Conservation (phyloP, 1,140 invertebrate species). For the Melanaphis sacchari region DNA sequence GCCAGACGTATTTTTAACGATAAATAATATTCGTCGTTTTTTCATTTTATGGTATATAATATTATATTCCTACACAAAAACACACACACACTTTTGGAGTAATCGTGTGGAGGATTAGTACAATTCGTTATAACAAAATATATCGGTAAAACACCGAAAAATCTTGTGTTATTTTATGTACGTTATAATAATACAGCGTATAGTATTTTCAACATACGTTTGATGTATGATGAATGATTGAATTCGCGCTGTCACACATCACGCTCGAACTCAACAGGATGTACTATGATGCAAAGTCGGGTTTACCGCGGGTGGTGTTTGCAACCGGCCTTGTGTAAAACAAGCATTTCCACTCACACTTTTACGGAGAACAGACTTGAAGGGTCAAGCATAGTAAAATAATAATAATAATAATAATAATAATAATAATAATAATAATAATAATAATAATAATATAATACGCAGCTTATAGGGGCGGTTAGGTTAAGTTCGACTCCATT, state of each 20-base stretch:
- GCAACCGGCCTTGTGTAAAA: neutral
- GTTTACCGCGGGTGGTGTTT: neutral
- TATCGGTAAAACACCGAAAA: slow-evolving; percentile 17
- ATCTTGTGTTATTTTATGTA: neutral
- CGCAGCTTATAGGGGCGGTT: neutral
- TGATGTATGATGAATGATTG: slow-evolving; percentile 34
- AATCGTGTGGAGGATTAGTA: neutral
- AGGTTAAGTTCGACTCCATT: slow-evolving; percentile 19
- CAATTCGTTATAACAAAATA: neutral
- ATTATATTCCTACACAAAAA: too few relatives aligned
- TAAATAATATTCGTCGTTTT: too few relatives aligned
- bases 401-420: neutral
- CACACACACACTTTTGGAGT: neutral
- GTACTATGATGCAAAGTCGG: neutral
- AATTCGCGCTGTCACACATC: neutral
- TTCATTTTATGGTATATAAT: too few relatives aligned
- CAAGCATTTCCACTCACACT: slow-evolving; percentile 43
- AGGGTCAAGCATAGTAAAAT: neutral
- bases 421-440: slow-evolving; percentile 1
- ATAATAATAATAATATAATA: slow-evolving; percentile 14
- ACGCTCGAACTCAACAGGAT: neutral
- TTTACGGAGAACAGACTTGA: neutral
- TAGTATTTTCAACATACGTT: neutral
- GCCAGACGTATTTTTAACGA: too few relatives aligned
- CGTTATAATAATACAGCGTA: neutral